A percentile compares a stretch with the other conserved stretches of the same genome.
These are phyloP conservation scores for Capromys pilorides DNA, from an alignment of 2,797 vertebrate species.

Conservation along the genomic window DNA sequence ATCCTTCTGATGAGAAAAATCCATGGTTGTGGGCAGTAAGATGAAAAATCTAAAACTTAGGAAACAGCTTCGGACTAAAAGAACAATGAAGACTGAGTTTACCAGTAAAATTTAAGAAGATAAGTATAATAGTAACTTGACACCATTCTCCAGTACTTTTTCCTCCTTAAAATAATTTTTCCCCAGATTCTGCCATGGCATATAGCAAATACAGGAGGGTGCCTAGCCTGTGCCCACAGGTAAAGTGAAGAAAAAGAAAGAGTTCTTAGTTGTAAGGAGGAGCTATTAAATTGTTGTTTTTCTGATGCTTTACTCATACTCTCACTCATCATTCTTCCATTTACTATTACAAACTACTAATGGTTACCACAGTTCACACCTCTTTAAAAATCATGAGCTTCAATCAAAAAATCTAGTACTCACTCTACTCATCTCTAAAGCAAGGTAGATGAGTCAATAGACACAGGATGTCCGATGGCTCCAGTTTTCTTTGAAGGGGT, in stretches of 20 bases:
- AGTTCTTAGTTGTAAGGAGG: neutral
- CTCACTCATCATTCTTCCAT: neutral
- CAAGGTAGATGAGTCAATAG: neutral
- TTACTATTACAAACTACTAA: neutral
- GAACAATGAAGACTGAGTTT: neutral
- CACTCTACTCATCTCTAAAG: neutral
- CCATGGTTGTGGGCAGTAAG: neutral
- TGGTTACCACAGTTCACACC: neutral
- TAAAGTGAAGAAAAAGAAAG: conserved; percentile 11
- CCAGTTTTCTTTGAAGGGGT: neutral
- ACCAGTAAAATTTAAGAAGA: neutral
- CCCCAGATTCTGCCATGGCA: neutral
- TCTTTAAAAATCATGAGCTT: neutral
- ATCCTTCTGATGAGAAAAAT: neutral
- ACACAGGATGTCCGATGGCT: neutral
- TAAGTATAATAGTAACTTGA: neutral
- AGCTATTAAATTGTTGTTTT: neutral
- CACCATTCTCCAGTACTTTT: neutral
- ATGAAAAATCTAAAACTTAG: neutral
- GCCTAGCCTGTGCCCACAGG: neutral
- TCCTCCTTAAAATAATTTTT: neutral
- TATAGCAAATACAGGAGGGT: neutral
- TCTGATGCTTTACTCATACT: neutral
- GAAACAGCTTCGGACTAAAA: neutral
- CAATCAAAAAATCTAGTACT: neutral